Base-by-base conservation (phyloP, 2,888 invertebrate genomes). In the Torymus tubicola region DNA sequence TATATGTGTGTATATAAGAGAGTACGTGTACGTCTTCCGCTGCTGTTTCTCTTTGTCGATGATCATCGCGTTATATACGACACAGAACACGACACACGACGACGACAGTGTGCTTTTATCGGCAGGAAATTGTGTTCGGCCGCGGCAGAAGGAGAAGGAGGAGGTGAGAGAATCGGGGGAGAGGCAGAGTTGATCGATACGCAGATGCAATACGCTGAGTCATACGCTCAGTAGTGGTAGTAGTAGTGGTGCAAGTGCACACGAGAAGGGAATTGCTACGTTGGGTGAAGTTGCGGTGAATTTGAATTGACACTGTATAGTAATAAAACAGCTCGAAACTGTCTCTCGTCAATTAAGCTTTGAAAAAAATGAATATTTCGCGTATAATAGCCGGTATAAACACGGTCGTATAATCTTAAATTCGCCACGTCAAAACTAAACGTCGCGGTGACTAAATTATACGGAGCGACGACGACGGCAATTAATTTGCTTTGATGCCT, bases 21-120 rank as follows among this genome's bases (percentile, higher is more conserved):
- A 42, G 42, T 88, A 88, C 88, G 89, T 84, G 78, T 85, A 85
- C 85, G 86, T 86, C 89, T 89, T 89, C 89, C 90, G 89, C 86
- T 89, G 89, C 86, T 89, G 86, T 85, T 85, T 86, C 86, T 84
- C 84, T 82, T 69, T 67, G 42, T 42, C 42, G 42, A 42, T 42
- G 42, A 42, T 42, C 42, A 42, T 42, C 42, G 42, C 42, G n/a
- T n/a, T n/a, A n/a, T 61, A 58, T 58, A 53, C 75, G 76, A 60
- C 77, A 24, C 31, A 11, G 42, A n/a, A n/a, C n/a, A 21, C 16
- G 69, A 14, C n/a, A n/a, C 13, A 11, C 53, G 50, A 77, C 16
- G 42, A 50, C 55, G 8, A 12, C 55, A 16, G 16, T 21, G 76
- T 61, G 60, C 50, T 72, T 53, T 68, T 72, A 72, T 72, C 72